These are phyloP conservation scores for Parazoanthus swiftii DNA, from an alignment of 92 coral and sea anemone genomes.

Conservation along the genomic window DNA sequence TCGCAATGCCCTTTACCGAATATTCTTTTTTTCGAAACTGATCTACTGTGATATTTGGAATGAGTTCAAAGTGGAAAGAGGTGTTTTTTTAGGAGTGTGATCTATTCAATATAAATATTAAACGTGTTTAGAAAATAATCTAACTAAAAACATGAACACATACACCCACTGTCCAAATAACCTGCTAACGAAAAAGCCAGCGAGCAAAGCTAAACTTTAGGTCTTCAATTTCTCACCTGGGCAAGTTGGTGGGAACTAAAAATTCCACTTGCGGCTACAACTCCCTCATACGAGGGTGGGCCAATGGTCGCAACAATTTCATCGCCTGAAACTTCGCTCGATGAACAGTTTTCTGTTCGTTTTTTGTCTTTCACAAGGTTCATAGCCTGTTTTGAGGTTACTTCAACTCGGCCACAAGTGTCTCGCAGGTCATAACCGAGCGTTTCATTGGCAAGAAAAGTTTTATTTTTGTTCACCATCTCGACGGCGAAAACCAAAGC, in stretches of 20 bases:
- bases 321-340: not conserved
- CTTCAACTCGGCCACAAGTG: slow-evolving; percentile 60
- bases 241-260: slow-evolving; percentile 53
- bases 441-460: slow-evolving; percentile 32
- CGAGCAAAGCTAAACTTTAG: not conserved
- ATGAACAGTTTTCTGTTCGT: not conserved
- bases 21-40: not conserved
- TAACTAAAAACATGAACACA: not conserved
- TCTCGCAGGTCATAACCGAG: slow-evolving; percentile 86
- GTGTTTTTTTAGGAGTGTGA: too few species aligned
- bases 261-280: slow-evolving; percentile 47
- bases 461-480: slow-evolving; percentile 28
- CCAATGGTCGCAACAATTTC: slow-evolving; percentile 59
- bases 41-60: too few species aligned
- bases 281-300: slow-evolving; percentile 47
- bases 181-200: not conserved
- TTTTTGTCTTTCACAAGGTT: slow-evolving; percentile 23
- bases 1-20: too few species aligned
- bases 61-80: not conserved
- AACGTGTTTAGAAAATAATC: not conserved
- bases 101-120: too few species aligned
- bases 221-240: slow-evolving; percentile 56
- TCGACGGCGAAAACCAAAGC: slow-evolving; percentile 63
- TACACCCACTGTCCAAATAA: not conserved
- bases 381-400: slow-evolving; percentile 58